These are phyloP conservation scores for Apostichopus japonicus DNA, from an alignment of 35 echinoderm and acorn worm species.

Conservation along the genomic window DNA sequence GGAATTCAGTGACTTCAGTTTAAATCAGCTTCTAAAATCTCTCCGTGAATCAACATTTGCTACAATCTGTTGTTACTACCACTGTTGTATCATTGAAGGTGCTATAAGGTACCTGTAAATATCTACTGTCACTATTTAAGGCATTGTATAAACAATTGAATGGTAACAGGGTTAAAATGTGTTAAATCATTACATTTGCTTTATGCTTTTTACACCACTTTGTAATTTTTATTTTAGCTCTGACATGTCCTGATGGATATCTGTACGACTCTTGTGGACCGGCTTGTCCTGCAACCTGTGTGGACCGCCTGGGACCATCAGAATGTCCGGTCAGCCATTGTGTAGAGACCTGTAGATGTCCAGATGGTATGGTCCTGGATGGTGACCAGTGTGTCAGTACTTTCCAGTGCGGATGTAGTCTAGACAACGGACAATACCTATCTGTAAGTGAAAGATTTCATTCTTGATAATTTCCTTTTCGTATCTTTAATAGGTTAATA, in stretches of 20 bases:
- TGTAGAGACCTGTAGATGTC: constrained; percentile 54
- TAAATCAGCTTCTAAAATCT: no score
- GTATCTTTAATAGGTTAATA: background rate
- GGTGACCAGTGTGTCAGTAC: constrained; percentile 48
- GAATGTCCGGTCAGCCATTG: constrained; percentile 31
- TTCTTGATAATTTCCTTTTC: background rate
- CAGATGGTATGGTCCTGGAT: constrained; percentile 48
- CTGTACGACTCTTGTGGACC: constrained; percentile 43
- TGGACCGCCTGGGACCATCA: constrained; percentile 5
- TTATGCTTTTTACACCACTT: background rate
- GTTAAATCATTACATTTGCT: background rate
- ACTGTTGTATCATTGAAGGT: no score
- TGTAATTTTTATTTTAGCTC: constrained; percentile 10
- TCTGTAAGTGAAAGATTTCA: background rate
- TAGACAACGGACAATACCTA: constrained; percentile 31
- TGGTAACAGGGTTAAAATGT: background rate
- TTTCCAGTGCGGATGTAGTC: constrained; percentile 44
- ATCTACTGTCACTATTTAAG: no score
- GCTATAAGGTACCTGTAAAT: no score
- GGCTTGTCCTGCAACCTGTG: constrained; percentile 60
- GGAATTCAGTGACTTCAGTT: no score
- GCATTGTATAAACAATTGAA: no score
- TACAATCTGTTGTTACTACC: no score
- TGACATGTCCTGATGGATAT: constrained; percentile 52
- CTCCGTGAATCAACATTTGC: no score